Evolutionary conservation across 1,140 invertebrate species (phyloP), one percentile per base, ranked within the genome.

Genomic region (Drosophila santomea): DNA sequence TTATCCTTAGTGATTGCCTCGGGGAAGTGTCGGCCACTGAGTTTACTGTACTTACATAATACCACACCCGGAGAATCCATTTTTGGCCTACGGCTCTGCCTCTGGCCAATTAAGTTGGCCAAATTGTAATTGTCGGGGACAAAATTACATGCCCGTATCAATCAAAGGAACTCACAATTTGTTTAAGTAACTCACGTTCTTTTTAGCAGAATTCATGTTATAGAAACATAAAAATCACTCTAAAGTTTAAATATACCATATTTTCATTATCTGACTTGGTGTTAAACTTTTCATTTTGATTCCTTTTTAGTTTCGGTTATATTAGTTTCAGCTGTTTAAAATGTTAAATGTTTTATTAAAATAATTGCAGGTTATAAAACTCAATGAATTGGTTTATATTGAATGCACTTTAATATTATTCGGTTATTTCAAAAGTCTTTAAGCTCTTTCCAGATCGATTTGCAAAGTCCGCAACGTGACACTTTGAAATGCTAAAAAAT

Each of bases 31-130:
- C 38, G 8, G 15, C 20, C 38, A 36, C 50, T 25, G 32, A 32
- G 32, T 32, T 32, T n/a, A 48, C 45, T 51, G 25, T 43, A 71
- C 50, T 71, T 71, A 71, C 67, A 71, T 39, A 45, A 12, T 17
- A 35, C 63, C 67, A 35, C 35, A 36, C 35, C 41, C 20, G 15
- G 32, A 4, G 7, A 66, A 6, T 15, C 35, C 35, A 66, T 63
- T 43, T 35, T n/a, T n/a, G 10, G 36, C 28, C 28, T 10, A 35
- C 23, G 25, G 48, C 66, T 23, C 52, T 41, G 66, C 35, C 48
- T 32, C 15, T 43, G 41, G 38, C 35, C 62, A 69, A 55, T 69
- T 69, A 67, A 38, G 32, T 56, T 32, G 39, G 25, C 43, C 20
- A 44, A 69, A 47, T 68, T 54, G 20, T 54, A 54, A 68, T 66